Evolutionary conservation across 2,888 invertebrate species (phyloP), one percentile per base, ranked within the genome.

Genomic region (Drosophila colorata): DNA sequence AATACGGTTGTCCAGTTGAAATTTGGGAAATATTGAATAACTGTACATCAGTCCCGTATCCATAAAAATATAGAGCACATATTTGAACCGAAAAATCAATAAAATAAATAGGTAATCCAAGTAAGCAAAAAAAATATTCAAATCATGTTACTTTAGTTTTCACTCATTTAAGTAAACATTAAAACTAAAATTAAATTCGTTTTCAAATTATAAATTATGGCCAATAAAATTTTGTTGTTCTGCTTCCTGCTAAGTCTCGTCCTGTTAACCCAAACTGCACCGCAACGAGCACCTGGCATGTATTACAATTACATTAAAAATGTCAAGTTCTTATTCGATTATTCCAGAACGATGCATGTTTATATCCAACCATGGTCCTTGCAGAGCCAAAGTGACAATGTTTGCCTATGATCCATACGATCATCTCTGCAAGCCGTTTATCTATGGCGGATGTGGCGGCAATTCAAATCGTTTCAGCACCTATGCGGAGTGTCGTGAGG

Each of bases 1-100:
- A 4, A 7, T n/a, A 7, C 70, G 59, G 2, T 67, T 47, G 11
- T 87, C 78, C 18, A 88, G 35, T 44, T 77, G 28, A 18, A 90
- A 78, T 7, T 56, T 16, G 0, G 90, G 89, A 44, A 90, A 87
- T 0, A 79, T 74, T 0, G 74, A 78, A 33, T 78, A 90, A 14
- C 83, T 81, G 55, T 80, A 87, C 18, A 84, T 60, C 0, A 61
- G 65, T 2, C 13, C 46, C 0, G 87, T 75, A 1, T 31, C 28
- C 80, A 20, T 89, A 43, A 6, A 80, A 81, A 18, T 11, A 23
- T 28, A 25, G 7, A n/a, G 7, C 18, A 9, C 8, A 2, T 16
- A 40, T 18, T 11, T 18, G 2, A 18, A 20, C 11, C 2, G 3
- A 35, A 35, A 5, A 35, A 6, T n/a, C n/a, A 35, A 23, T 23